Base-by-base conservation (phyloP, 2,797 vertebrate species). In the Podarcis siculus region DNA sequence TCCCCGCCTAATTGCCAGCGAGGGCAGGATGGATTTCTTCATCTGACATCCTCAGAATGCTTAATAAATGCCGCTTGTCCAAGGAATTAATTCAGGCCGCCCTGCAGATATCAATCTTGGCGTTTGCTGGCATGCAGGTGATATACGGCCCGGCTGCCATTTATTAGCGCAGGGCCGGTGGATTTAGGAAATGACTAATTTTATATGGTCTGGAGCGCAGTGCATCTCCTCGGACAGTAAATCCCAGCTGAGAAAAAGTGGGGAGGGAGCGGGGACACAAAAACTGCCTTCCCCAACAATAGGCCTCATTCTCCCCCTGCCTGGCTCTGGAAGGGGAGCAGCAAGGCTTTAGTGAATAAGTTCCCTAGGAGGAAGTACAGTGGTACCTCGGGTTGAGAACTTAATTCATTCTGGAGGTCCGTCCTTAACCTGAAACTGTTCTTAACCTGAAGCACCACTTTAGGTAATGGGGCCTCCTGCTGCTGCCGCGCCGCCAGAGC, bases 11-110 rank as follows among this genome's bases (percentile, higher is more conserved):
- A 96, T 96, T 95, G 95, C 96, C 82, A 85, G 93, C 89, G 92
- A 85, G 94, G 93, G 8, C 45, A 39, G 89, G 89, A 83, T 90
- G 92, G 92, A 89, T 93, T 88, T 92, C 92, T 91, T 76, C 27
- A 37, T 94, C 96, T 92, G 95, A 96, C 96, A 92, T 92, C 96
- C 94, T 89, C 95, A 94, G 96, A 96, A 97, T 97, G 95, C 96
- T 90, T 97, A 96, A 97, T 97, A 97, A 97, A 97, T 94, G 96
- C 95, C 95, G 94, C 95, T 88, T 91, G 89, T 88, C 91, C 92
- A 81, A 92, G 86, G 93, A 81, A 93, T 92, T 88, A 79, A 90
- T 87, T 78, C 85, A 2, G 92, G 90, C 88, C 73, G 71, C 92
- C 32, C 91, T 55, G 86, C 88, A 89, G 89, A 86, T 86, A 90